Evolutionary conservation across 2,888 invertebrate species (phyloP), one percentile per base, ranked within the genome.

Genomic region (Xestoiulus laeticollis): DNA sequence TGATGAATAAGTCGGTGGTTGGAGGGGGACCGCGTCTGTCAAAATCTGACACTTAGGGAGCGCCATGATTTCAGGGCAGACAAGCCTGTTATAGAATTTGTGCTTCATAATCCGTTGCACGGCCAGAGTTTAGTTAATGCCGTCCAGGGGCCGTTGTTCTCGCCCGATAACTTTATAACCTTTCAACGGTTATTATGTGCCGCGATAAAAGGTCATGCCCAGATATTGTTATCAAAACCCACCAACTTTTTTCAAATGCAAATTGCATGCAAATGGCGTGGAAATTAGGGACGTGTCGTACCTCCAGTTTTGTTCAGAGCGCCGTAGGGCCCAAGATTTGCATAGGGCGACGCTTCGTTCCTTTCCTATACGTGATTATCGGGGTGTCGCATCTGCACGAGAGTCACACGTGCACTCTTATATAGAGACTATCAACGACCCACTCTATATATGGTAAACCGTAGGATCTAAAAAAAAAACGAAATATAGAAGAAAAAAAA

Each of bases 141-240:
- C 78, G 14, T 78, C 30, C 78, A 78, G 78, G 78, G 78, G 78
- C 26, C 68, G 68, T 78, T 30, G 78, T 78, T 78, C 78, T 78
- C 78, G 78, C 78, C 30, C 78, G 78, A 78, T 78, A 78, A 78
- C 78, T 78, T 78, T 78, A 78, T 78, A 78, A 78, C 78, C 78
- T 78, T 78, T 78, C 78, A 78, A 30, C 78, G 78, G 30, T 78
- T 78, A 78, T 78, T 78, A 78, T 78, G 78, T 30, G 78, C 30
- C 30, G 30, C 8, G 30, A 78, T 78, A 78, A 78, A 78, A 78
- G 78, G 78, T 78, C 78, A 30, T 78, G 78, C 78, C 78, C 78
- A 30, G 30, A 78, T 30, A 78, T 78, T 78, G 78, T 78, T 78
- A 78, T 78, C 78, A 30, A 78, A 78, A 78, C 6, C 78, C 78